These are phyloP conservation scores for Palythoa grandiflora DNA, from an alignment of 92 coral and sea anemone species.

Conservation along the genomic window DNA sequence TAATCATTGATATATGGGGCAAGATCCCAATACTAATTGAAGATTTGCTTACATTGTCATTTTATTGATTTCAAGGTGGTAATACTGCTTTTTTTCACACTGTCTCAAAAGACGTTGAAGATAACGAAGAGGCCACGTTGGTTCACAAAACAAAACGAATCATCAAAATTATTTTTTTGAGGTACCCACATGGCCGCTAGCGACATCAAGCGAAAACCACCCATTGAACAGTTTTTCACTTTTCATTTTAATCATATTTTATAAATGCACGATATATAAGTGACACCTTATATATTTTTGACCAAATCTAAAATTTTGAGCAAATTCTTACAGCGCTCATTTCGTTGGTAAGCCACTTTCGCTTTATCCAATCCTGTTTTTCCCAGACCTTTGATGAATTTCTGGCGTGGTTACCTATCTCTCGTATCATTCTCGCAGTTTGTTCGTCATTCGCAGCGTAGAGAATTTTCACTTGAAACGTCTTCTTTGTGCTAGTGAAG, in stretches of 20 bases:
- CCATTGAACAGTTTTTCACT: neutral
- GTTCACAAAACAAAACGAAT: no score
- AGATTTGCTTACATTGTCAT: neutral
- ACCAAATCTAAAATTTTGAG: neutral
- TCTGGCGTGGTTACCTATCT: constrained; percentile 81
- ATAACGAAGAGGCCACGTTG: no score
- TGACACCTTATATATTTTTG: neutral
- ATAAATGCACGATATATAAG: neutral
- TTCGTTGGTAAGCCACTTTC: constrained; percentile 94
- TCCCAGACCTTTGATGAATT: constrained; percentile 79
- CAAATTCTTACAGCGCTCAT: constrained; percentile 73
- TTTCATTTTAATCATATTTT: no score
- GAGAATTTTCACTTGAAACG: constrained; percentile 80
- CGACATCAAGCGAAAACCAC: no score
- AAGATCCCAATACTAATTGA: neutral
- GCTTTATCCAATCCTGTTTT: constrained; percentile 83
- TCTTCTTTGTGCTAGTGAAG: constrained; percentile 65
- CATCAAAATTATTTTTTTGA: no score
- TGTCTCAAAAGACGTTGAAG: no score
- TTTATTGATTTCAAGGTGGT: neutral
- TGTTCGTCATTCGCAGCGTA: constrained; percentile 73
- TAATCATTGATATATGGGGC: neutral
- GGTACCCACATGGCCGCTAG: no score
- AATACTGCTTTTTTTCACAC: no score
- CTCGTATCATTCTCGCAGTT: constrained; percentile 82